phyloP scores from a whole-genome alignment of 2,113 vertebrate species.

The Sprattus sprattus region DNA sequence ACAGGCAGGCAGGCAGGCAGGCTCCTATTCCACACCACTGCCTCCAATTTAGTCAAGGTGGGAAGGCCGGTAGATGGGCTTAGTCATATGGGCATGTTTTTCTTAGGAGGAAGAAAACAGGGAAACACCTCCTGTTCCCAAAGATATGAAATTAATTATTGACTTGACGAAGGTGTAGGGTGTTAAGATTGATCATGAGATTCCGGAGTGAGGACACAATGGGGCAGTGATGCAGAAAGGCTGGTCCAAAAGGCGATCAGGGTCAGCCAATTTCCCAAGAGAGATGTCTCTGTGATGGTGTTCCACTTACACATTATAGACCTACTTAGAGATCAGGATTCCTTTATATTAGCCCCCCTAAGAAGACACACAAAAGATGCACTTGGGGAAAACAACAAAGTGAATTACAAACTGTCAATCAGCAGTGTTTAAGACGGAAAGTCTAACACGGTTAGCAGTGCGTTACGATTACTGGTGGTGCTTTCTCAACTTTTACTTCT shows the following conservation, averaged over 20 bases:
- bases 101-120: conserved; percentile 17
- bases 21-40: conserved; percentile 74
- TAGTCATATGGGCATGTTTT: conserved; percentile 47
- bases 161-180: conserved; percentile 51
- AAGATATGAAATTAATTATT: conserved; percentile 58
- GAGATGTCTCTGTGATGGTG: background rate
- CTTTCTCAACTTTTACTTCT: background rate
- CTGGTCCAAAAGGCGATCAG: conserved; percentile 48
- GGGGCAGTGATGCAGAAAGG: conserved; percentile 49
- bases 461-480: background rate
- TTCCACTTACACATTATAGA: conserved; percentile 11
- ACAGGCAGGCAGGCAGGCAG: too few species aligned
- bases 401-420: background rate
- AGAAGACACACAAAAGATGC: conserved; percentile 6
- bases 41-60: conserved; percentile 77
- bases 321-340: conserved; percentile 32
- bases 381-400: background rate
- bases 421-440: background rate
- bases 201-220: conserved; percentile 52
- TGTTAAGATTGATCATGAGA: conserved; percentile 51
- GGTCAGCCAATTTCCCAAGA: conserved; percentile 48
- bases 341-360: conserved; percentile 25
- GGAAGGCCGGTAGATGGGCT: conserved; percentile 74
- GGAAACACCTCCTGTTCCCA: conserved; percentile 29
- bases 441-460: background rate